Percentiles rank a stretch among this genome's conserved stretches.
Evolutionary conservation across 2,113 vertebrate genomes (phyloP).

Genomic region (Otis tarda): DNA sequence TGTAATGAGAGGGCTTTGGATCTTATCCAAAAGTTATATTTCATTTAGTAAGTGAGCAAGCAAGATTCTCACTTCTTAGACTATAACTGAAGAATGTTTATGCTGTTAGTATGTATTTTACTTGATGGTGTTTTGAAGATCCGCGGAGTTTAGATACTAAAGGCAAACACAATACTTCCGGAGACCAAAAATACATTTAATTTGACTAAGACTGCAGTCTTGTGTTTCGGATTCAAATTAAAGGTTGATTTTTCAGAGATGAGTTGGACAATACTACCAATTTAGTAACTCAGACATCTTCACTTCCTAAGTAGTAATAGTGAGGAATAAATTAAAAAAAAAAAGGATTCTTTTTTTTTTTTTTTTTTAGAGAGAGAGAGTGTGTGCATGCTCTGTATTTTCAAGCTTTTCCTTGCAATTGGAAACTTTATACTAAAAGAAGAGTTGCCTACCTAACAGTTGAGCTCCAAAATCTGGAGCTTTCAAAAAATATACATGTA

Average conservation of each 20-base stretch:
- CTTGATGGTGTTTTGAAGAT: background rate
- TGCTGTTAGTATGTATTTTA: background rate
- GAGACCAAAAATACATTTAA: background rate
- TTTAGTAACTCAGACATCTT: background rate
- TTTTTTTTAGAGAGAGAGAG: no score
- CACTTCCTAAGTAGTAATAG: background rate
- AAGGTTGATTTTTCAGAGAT: background rate
- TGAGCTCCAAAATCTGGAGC: background rate
- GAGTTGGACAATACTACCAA: background rate
- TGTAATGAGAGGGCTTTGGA: background rate
- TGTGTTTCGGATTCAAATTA: background rate
- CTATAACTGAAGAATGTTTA: background rate
- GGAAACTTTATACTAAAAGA: background rate
- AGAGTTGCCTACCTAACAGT: background rate
- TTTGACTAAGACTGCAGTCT: background rate
- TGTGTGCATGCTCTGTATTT: fast-evolving
- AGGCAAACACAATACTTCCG: background rate
- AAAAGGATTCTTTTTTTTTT: background rate
- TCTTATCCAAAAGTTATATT: background rate
- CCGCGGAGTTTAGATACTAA: background rate
- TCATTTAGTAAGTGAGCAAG: background rate
- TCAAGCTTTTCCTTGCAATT: background rate
- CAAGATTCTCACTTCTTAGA: background rate
- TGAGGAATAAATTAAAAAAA: background rate
- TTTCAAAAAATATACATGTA: background rate